Base-by-base conservation (phyloP, 1,140 invertebrate species). In the Drosophila bocki region DNA sequence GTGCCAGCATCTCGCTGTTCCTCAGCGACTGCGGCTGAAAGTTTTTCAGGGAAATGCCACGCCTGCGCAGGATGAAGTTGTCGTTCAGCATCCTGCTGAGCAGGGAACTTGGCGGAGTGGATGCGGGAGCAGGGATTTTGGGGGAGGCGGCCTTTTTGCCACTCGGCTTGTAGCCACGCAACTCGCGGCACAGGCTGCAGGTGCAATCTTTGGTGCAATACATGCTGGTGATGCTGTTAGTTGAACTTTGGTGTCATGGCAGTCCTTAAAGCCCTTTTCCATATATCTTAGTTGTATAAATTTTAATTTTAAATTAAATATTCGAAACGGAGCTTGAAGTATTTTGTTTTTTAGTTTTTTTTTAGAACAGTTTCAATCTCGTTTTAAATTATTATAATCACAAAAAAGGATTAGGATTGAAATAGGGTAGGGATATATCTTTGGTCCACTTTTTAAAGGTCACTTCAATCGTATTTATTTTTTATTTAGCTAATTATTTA, bases 191-290 rank as follows among this genome's bases (percentile, higher is more conserved):
- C 74, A 94, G 81, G 33, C 93, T 92, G 75, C 94, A 94, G 37
- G 84, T 86, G 87, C 94, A 94, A 82, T 94, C 92, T 86, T 93
- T 92, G 72, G 86, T 90, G 80, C 94, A 94, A 78, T 91, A 91
- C 93, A 94, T 94, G 53, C 12, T 42, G 15, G 3, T 39, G 48
- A 11, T 68, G 54, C 44, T 39, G 56, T 8, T 33, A 53, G 41
- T 74, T 57, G 54, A 35, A 37, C 70, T 83, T 83, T 83, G 76
- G 80, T 83, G 67, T 87, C 83, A 86, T 86, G 71, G 57, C 82
- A 80, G 54, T 57, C 19, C 53, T n/a, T 22, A n/a, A 41, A 57
- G 19, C 35, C 54, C 12, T n/a, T 57, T 57, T 57, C 33, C 33
- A 26, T 42, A 26, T 12, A 57, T 5, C 5, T 48, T 5, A 15